Evolutionary conservation across 2,888 invertebrate genomes (phyloP).

Genomic region (Ametastegia equiseti): DNA sequence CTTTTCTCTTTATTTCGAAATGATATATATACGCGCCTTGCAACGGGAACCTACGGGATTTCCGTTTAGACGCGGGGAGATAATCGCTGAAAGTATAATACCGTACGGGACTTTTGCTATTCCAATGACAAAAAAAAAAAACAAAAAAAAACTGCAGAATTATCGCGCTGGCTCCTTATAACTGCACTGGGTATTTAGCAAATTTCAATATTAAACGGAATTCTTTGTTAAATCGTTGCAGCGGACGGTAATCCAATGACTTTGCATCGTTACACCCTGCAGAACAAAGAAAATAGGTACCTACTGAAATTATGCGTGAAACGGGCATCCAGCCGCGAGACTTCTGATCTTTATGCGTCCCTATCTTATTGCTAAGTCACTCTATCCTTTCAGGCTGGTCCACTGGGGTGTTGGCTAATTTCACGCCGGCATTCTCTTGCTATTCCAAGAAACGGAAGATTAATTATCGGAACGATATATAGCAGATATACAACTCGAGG

Average conservation of each 20-base stretch:
- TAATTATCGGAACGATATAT: slow-evolving; percentile 57
- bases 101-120: no score
- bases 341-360: slow-evolving; percentile 52
- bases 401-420: slow-evolving; percentile 66
- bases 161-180: no score
- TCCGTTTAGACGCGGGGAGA: background rate
- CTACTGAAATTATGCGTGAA: slow-evolving; percentile 55
- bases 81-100: slow-evolving; percentile 16
- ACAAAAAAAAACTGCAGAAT: no score
- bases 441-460: slow-evolving; percentile 65
- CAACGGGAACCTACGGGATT: slow-evolving; percentile 35
- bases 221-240: background rate
- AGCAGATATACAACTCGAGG: background rate
- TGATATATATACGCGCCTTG: slow-evolving; percentile 15
- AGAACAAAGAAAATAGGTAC: slow-evolving; percentile 54
- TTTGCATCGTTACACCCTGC: slow-evolving; percentile 53
- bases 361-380: slow-evolving; percentile 43
- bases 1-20: slow-evolving; percentile 59
- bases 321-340: slow-evolving; percentile 60
- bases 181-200: no score
- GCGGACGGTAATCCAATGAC: no score
- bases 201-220: background rate
- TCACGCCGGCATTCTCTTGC: slow-evolving; percentile 62
- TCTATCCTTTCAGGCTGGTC: slow-evolving; percentile 44
- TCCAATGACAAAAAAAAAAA: no score